Base-by-base conservation (phyloP, 2,888 invertebrate genomes). In the Loripinus fragilis region DNA sequence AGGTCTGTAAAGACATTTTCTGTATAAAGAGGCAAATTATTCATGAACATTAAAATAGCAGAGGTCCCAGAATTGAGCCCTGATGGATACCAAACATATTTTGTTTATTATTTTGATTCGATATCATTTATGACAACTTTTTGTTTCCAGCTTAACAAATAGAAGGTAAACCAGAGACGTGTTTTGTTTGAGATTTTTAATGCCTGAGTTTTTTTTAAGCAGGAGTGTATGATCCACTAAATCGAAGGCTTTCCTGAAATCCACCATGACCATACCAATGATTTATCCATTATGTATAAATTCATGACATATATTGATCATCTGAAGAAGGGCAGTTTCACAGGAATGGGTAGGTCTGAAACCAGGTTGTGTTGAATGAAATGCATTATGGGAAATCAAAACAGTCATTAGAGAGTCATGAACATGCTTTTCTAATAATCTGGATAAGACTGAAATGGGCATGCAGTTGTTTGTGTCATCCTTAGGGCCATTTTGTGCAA, bases 181-280 rank as follows among this genome's bases (percentile, higher is more conserved):
- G 55, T 28, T 7, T 55, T 28, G 12, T 25, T 28, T 28, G 55
- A 55, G 20, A 55, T 55, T 55, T 55, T 25, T 55, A 55, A 20
- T 55, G 55, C 55, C 30, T 28, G 28, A 55, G 55, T 25, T 55
- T 55, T n/a, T n/a, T 55, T 55, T 55, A 55, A 55, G 55, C 20
- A 55, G 28, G 55, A 55, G 55, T 55, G 55, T 55, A 55, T 55
- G 55, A 28, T 55, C 55, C 23, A 55, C 55, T 28, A 55, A 28
- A 28, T 55, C 55, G 28, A 55, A 55, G 55, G 55, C 55, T 28
- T 55, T 55, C 20, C 55, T 55, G 28, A 55, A 55, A 55, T 55
- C 55, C 8, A 55, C 55, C 55, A n/a, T n/a, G n/a, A n/a, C n/a
- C n/a, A n/a, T n/a, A n/a, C n/a, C n/a, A n/a, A n/a, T n/a, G n/a